Base-by-base conservation (phyloP, 2,113 vertebrate species). In the Eurystomus gularis region DNA sequence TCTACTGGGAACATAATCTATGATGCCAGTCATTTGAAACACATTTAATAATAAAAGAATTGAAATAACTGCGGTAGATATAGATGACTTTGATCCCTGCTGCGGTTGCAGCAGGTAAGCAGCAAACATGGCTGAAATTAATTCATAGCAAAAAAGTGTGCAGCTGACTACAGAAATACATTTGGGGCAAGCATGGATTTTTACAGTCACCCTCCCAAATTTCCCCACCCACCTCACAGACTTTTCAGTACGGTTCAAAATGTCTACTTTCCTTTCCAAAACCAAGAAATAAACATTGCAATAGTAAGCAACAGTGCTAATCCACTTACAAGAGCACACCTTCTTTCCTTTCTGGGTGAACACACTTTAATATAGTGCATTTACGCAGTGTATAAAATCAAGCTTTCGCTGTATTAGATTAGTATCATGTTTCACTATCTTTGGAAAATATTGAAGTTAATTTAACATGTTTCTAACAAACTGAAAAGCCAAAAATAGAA, bases 31-130 rank as follows among this genome's bases (percentile, higher is more conserved):
- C 57, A 76, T 79, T 94, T 94, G 75, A 93, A 93, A 94, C 37
- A 76, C 40, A 71, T 93, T 88, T 94, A 86, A 83, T 71, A 94
- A 69, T 39, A 92, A 95, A 86, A 90, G 23, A 88, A 94, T 52
- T 83, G 48, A 86, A 94, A 86, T 78, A 78, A 60, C 51, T 88
- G 31, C 83, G 68, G 62, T 73, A 92, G 55, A 55, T 15, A 61
- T 6, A 88, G 76, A 83, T 64, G 58, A 54, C 24, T 54, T 44
- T 75, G 48, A 44, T 78, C 70, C 65, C 69, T 82, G 71, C 57
- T 88, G 73, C 3, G 6, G 69, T 91, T 85, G n/a, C 4, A 0
- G 58, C 76, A 83, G 55, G 76, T 92, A 86, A 81, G 37, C 18
- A 77, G 52, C 23, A 70, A 78, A 78, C 17, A 60, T 9, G 29